Evolutionary conservation across 2,113 vertebrate species (phyloP).

Genomic region (Ammodramus savannarum): DNA sequence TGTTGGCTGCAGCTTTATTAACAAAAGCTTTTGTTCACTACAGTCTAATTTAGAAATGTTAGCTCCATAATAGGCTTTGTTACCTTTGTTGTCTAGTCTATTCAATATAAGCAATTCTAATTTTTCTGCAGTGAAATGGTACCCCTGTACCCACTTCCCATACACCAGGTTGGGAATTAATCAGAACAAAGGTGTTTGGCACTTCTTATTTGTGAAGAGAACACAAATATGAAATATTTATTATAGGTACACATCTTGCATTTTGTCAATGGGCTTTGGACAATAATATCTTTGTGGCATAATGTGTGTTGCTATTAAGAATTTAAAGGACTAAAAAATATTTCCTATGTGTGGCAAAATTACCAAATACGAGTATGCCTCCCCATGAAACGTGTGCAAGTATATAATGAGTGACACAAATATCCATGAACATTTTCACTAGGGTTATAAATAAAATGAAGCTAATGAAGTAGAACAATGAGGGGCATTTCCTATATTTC

Average conservation of each 20-base stretch:
- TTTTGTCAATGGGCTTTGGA: neutral
- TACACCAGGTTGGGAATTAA: neutral
- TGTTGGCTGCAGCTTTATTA: neutral
- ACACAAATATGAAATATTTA: neutral
- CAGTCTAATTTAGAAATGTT: neutral
- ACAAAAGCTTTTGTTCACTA: neutral
- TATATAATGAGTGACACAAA: neutral
- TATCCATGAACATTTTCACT: neutral
- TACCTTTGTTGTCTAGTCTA: neutral
- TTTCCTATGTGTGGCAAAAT: neutral
- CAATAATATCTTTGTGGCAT: neutral
- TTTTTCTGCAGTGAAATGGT: neutral
- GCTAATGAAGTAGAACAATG: neutral
- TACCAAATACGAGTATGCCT: neutral
- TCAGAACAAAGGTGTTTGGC: neutral
- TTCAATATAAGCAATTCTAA: neutral
- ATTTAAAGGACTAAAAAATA: neutral
- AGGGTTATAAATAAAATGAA: neutral
- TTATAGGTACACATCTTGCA: neutral
- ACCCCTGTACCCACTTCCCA: rapidly evolving
- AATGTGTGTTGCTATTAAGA: neutral
- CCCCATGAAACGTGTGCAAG: neutral
- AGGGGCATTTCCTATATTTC: rapidly evolving
- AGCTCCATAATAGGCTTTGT: neutral
- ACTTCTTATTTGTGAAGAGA: neutral